Percentiles rank a stretch among this genome's conserved stretches.
These are phyloP conservation scores for Catharus bicknelli DNA, from an alignment of 2,113 vertebrate genomes.

Conservation along the genomic window DNA sequence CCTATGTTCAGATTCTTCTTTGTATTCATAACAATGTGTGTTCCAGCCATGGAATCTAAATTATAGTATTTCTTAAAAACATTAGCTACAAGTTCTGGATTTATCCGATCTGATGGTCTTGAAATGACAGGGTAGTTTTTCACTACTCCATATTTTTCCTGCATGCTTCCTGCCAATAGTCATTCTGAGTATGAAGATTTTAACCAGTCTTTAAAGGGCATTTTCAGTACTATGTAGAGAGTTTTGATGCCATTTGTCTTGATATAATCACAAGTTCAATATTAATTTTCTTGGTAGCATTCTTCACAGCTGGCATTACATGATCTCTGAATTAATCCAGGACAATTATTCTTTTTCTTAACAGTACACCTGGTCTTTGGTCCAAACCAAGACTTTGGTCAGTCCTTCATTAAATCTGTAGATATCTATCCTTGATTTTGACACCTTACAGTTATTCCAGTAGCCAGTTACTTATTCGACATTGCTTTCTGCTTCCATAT, in stretches of 20 bases:
- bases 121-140: not conserved
- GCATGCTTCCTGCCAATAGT: not conserved
- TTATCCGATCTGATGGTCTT: not conserved
- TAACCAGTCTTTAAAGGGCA: not conserved
- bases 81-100: not conserved
- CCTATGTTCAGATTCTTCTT: not conserved
- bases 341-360: not conserved
- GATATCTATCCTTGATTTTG: not conserved
- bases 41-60: not conserved
- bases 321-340: not conserved
- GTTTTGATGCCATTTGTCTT: not conserved
- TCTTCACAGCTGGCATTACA: not conserved
- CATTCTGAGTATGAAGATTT: not conserved
- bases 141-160: not conserved
- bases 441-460: not conserved
- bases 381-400: not conserved
- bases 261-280: not conserved
- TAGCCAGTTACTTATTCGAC: not conserved
- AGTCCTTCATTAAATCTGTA: not conserved
- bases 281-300: not conserved
- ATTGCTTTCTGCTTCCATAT: not conserved
- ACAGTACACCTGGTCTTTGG: not conserved
- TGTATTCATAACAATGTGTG: not conserved
- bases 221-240: not conserved
- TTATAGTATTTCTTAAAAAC: not conserved